phyloP scores from a whole-genome alignment of 2,797 vertebrate species.

The Malurus leucopterus region DNA sequence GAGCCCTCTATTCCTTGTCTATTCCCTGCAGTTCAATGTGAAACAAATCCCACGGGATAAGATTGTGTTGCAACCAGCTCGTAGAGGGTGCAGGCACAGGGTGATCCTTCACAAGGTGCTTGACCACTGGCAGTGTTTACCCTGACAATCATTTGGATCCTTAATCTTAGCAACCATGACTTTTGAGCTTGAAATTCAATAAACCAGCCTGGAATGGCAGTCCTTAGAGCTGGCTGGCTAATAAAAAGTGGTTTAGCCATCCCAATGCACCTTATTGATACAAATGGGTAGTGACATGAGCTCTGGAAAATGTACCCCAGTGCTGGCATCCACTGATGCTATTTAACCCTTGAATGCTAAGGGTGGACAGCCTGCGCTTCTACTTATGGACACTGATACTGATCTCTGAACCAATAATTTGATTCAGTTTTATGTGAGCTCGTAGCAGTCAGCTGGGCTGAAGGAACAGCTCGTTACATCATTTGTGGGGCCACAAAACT shows the following conservation, averaged over 20 bases:
- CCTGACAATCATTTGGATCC: conserved; percentile 12
- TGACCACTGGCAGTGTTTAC: background rate
- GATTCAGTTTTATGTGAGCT: background rate
- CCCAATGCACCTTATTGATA: conserved; percentile 6
- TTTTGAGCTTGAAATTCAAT: conserved; percentile 35
- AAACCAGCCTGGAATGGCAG: background rate
- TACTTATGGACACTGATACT: background rate
- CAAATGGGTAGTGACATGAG: conserved; percentile 7
- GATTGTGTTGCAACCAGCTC: background rate
- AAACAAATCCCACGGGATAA: background rate
- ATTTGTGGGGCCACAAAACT: background rate
- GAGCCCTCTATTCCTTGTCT: background rate
- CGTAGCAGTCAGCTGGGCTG: rapidly evolving
- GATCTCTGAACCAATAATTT: background rate
- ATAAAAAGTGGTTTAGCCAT: conserved; percentile 46
- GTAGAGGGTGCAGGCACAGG: background rate
- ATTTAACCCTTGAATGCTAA: background rate
- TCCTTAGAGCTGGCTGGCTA: conserved; percentile 4
- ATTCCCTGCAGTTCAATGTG: background rate
- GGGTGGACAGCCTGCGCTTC: background rate
- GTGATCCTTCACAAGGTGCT: conserved; percentile 12
- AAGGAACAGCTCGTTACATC: background rate
- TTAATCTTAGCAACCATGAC: conserved; percentile 34
- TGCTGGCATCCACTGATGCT: background rate
- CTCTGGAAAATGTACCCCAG: background rate